phyloP scores from a whole-genome alignment of 2,888 invertebrate species.

The Ophioninae sp. region DNA sequence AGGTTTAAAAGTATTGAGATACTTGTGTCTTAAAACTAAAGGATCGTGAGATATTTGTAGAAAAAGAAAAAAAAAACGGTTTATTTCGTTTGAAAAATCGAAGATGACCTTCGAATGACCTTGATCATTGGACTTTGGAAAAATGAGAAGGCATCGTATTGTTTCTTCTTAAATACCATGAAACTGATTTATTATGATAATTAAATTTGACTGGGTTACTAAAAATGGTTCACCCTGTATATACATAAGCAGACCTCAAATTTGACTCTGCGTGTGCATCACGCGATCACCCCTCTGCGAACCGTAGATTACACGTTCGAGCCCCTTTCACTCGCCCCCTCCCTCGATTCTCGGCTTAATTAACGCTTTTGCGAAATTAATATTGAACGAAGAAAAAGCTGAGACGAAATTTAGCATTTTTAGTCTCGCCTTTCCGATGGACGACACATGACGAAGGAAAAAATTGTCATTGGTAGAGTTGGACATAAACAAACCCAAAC shows the following conservation, averaged over 20 bases:
- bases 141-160: too few species aligned
- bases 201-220: too few species aligned
- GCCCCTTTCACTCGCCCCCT: neutral
- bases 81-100: too few species aligned
- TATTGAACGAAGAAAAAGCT: constrained; percentile 28
- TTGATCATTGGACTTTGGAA: too few species aligned
- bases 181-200: too few species aligned
- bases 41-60: neutral
- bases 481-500: neutral
- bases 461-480: neutral
- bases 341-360: constrained; percentile 29
- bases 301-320: constrained; percentile 5
- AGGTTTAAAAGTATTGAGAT: neutral
- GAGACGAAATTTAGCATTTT: neutral
- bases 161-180: too few species aligned
- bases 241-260: neutral
- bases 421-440: neutral
- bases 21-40: neutral
- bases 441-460: neutral
- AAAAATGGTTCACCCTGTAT: neutral
- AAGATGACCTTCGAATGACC: too few species aligned
- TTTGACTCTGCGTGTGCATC: constrained; percentile 6
- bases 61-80: too few species aligned
- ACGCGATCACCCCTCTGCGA: constrained; percentile 5
- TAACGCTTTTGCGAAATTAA: constrained; percentile 45